Base-by-base conservation (phyloP, 1,140 invertebrate species). In the Hycleus phaleratus region DNA sequence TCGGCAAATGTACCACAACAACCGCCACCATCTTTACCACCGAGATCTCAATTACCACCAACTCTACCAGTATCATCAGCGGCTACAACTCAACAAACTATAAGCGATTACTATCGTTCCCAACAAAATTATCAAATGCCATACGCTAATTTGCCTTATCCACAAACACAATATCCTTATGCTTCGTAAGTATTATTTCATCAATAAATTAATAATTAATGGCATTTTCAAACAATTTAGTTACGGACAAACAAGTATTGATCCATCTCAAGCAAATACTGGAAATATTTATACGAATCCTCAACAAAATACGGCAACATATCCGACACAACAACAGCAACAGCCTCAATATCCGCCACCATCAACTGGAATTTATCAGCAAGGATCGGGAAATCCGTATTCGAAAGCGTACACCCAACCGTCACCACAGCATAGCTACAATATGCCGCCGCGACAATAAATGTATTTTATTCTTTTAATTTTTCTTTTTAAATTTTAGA, bases 341-440 rank as follows among this genome's bases (percentile, higher is more conserved):
- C 32, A 32, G 32, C 32, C 32, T 5, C 32, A 32, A 32, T 70
- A 71, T 40, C 60, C 57, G 38, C 59, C 57, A 42, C 59, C 64
- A 44, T 64, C 68, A 38, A 60, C 59, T 39, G 50, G 62, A 8
- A 56, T 66, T 4, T 65, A 69, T 62, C 32, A 32, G 32, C 63
- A 66, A 50, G 62, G 60, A 12, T 64, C 64, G 57, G 64, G 59
- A 26, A 72, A 73, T 58, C 70, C 71, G 3, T 73, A 73, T 53
- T 70, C 71, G 25, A 73, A 73, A 50, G 65, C 57, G 32, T 73
- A 70, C 54, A 64, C 61, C 2, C 69, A 71, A 55, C 62, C 69
- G 12, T 65, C 68, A 8, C 67, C 69, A 10, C 68, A 69, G 46
- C 71, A 72, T 54, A 63, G 61, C 11, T 66, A 66, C 24, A 68